Evolutionary conservation across 2,113 vertebrate species (phyloP), one percentile per base, ranked within the genome.

Genomic region (Lepidothrix coronata): DNA sequence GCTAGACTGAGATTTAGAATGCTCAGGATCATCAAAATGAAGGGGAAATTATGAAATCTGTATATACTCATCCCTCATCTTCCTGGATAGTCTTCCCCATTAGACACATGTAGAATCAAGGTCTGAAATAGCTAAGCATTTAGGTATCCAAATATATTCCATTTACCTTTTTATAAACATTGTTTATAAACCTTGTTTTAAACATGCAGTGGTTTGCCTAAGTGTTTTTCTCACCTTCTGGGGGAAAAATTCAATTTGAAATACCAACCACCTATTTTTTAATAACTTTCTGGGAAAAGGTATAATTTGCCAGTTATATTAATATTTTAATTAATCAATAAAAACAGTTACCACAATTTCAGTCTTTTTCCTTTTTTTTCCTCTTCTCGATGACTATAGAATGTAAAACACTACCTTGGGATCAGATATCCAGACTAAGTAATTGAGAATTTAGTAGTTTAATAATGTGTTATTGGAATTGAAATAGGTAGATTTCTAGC

Each of bases 321-420:
- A 31, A 61, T 68, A 68, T 75, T 75, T 66, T 84, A 88, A 85
- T 85, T 63, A 58, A 74, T 62, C 44, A 63, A 23, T 91, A 82
- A 91, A 88, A 85, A 4, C 3, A 58, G 14, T 85, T 84, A 22
- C 59, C 16, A 52, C 12, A 35, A 39, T 81, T 89, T 48, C 2
- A 14, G 12, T 28, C 0, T n/a, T 33, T 35, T 43, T 20, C 8
- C 4, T 8, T 18, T 11, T 15, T 24, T 39, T n/a, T 13, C 18
- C 27, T 33, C 28, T 24, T 5, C 12, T 51, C 37, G 24, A 5
- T 23, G 10, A 39, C 27, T 77, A 18, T 44, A 44, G 30, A 93
- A 84, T 71, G 6, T 54, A 77, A 74, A 89, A 67, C 23, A 25
- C 83, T 70, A 63, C 33, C 24, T 77, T 76, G 27, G 27, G 18